These are phyloP conservation scores for Philereme vetulata DNA, from an alignment of 2,888 invertebrate species.

Conservation along the genomic window DNA sequence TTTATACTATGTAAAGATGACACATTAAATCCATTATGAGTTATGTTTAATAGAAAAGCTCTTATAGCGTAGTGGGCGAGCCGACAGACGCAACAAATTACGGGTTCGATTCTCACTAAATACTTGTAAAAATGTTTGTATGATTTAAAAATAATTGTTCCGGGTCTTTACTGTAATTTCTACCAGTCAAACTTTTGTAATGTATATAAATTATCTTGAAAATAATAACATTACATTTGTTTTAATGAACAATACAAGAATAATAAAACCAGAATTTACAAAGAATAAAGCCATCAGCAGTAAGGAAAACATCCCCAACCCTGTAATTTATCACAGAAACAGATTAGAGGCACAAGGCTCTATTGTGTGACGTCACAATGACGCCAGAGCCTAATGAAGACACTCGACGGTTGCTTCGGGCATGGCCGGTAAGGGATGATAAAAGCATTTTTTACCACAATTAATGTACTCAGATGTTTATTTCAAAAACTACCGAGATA, in stretches of 20 bases:
- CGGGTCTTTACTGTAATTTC: too few relatives aligned
- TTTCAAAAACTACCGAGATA: background rate
- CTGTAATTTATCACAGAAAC: constrained; percentile 11
- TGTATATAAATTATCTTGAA: too few relatives aligned
- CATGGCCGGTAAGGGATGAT: constrained; percentile 1
- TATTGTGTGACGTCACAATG: constrained; percentile 39
- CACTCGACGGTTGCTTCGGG: constrained; percentile 13
- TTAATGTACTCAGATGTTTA: constrained; percentile 9
- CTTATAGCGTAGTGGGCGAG: too few relatives aligned
- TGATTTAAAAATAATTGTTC: too few relatives aligned
- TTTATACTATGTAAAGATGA: too few relatives aligned
- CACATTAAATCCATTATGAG: too few relatives aligned
- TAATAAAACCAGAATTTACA: constrained; percentile 2
- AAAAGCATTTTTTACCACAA: constrained; percentile 11
- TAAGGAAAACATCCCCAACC: background rate
- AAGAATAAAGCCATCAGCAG: constrained; percentile 10
- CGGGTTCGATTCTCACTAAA: too few relatives aligned
- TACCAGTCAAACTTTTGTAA: too few relatives aligned
- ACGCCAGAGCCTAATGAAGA: constrained; percentile 39
- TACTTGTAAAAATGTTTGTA: too few relatives aligned
- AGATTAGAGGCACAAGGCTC: constrained; percentile 22
- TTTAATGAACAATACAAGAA: background rate
- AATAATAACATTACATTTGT: too few relatives aligned
- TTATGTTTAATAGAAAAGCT: too few relatives aligned
- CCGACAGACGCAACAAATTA: too few relatives aligned